Conservation (phyloP, 1,140 invertebrate genomes). For the Neelides sp. region DNA sequence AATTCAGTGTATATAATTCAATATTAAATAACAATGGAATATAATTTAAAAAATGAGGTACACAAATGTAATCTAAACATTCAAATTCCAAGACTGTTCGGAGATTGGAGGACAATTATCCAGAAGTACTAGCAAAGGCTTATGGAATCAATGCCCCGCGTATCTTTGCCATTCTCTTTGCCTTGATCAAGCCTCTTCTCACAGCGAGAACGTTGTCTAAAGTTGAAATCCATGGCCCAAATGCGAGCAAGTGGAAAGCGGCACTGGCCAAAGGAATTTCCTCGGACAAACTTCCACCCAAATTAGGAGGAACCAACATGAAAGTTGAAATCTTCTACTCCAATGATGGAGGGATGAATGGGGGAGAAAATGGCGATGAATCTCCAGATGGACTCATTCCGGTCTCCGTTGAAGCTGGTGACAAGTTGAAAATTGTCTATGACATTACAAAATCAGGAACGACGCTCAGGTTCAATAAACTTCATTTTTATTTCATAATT, state of each 20-base stretch:
- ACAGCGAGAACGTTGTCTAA: constrained; percentile 79
- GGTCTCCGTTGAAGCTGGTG: constrained; percentile 16
- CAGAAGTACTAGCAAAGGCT: constrained; percentile 18
- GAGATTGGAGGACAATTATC: constrained; percentile 24
- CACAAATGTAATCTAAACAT: constrained; percentile 18
- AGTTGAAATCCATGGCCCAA: constrained; percentile 68
- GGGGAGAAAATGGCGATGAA: constrained; percentile 4
- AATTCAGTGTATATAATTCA: too few relatives aligned
- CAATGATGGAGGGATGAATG: not conserved
- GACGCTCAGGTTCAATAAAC: not conserved
- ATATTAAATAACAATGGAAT: too few relatives aligned
- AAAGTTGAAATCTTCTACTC: not conserved
- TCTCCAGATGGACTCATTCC: constrained; percentile 7
- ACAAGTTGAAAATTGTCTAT: constrained; percentile 15
- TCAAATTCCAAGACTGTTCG: constrained; percentile 6
- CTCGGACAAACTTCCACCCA: constrained; percentile 58
- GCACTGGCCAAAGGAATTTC: constrained; percentile 51
- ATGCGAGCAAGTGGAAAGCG: constrained; percentile 61
- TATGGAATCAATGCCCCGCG: constrained; percentile 46
- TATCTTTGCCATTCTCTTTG: constrained; percentile 74
- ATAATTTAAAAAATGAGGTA: too few relatives aligned
- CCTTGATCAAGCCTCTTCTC: constrained; percentile 74
- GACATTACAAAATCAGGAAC: constrained; percentile 7
- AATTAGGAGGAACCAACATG: constrained; percentile 56
- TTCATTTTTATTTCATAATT: not conserved